Evolutionary conservation across 2,797 vertebrate genomes (phyloP), one percentile per base, ranked within the genome.

Genomic region (Gymnoscopelus microlampas): DNA sequence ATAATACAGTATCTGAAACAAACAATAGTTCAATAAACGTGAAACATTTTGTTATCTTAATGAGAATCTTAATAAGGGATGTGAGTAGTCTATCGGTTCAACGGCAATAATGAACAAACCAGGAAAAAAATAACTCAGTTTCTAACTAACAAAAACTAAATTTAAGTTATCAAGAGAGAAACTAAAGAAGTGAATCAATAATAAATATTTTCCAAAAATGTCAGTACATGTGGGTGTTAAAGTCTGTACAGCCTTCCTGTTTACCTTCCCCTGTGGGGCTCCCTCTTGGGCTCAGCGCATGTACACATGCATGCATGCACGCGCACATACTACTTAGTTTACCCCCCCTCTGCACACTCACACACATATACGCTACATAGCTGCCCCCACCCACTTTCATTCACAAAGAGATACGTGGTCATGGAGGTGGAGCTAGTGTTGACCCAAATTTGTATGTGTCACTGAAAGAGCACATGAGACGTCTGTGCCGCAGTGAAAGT

Each of bases 331-430:
- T 19, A 19, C 54, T 70, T 77, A 71, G 50, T 62, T 55, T 53
- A 56, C 58, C 49, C 54, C 59, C 50, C 59, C 65, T 73, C 61
- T 63, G 56, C 76, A 71, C 35, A 81, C 68, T 76, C 71, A 68
- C 77, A 79, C 70, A 44, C 59, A 72, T 14, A 57, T 61, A 35
- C 74, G 63, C 59, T 59, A 39, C 15, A 23, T 13, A 26, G 54
- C 51, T 67, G 73, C 35, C 82, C 67, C 85, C 87, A 2, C 87
- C 87, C 83, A 79, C 50, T 87, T 88, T 84, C 88, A 88, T 87
- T 88, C 87, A 89, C 77, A 89, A 84, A 86, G 81, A 73, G 63
- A 2, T 59, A 73, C 44, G 15, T 55, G 74, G 60, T 47, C 63
- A 3, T 29, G 61, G 71, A 56, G 79, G 85, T 0, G 70, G 84